Evolutionary conservation across 1,140 invertebrate genomes (phyloP), one percentile per base, ranked within the genome.

Genomic region (Papilio helenus): DNA sequence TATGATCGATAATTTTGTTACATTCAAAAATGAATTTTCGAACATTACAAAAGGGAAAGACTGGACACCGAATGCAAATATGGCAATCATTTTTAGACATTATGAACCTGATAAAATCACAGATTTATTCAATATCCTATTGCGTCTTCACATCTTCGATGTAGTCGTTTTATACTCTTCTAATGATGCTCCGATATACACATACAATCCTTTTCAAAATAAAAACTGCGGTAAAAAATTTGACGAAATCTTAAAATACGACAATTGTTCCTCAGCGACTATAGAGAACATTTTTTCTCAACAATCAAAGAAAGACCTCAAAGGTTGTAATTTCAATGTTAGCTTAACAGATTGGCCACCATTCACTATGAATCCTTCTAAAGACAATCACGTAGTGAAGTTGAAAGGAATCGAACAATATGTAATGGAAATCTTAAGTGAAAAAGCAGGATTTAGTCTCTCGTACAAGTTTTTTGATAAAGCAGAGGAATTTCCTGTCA

Each of bases 401-500:
- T 2, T 71, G n/a, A 39, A 79, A 3, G 91, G 90, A 26, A 74
- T 86, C 23, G 90, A 93, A 76, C 86, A 92, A 72, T 88, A 85
- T 26, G 68, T 88, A 16, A 46, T 92, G 0, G 29, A 82, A 14
- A 44, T 88, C 23, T 76, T 91, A 39, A 81, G 83, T 23, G 68
- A 87, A 72, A 73, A 82, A 39, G 88, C 88, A 74, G 55, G 86
- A 10, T 91, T 93, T 49, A 81, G 83, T 1, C 26, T 88, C 3
- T 85, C 84, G 39, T 86, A 83, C 8, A 84, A 72, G 39, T 87
- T 86, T 65, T 82, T 71, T n/a, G 79, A 86, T 10, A 79, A 87
- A 34, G 85, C 73, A 2, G 84, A 90, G 81, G 72, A 82, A 10
- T 90, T 88, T 51, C 83, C 87, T 10, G 78, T 78, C 0, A 77